Percentiles rank a stretch among this genome's conserved stretches.
phyloP scores from a whole-genome alignment of 2,797 vertebrate species.

The Heterohyrax brucei region DNA sequence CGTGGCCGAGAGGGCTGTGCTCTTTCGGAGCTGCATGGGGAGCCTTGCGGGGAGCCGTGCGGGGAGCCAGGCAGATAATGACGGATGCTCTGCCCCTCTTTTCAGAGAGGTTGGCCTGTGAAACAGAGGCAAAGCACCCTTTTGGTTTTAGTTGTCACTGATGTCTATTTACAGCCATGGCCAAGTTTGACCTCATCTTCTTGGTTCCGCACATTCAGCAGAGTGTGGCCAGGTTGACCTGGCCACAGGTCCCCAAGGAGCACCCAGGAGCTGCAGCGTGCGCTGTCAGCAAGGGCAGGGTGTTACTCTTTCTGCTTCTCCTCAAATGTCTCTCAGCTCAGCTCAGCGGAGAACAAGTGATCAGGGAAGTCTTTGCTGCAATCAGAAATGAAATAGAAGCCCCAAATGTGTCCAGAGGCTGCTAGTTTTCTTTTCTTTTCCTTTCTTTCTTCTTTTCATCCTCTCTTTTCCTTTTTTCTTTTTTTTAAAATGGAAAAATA shows the following conservation, averaged over 20 bases:
- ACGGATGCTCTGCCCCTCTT: background rate
- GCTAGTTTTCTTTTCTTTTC: background rate
- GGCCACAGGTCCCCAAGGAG: slow-evolving; percentile 80
- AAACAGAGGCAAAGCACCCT: slow-evolving; percentile 58
- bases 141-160: slow-evolving; percentile 77
- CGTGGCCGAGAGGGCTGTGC: background rate
- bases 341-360: slow-evolving; percentile 50
- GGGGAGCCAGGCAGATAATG: background rate
- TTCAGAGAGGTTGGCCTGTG: slow-evolving; percentile 61
- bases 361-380: slow-evolving; percentile 20
- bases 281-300: slow-evolving; percentile 78
- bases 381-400: background rate
- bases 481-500: background rate
- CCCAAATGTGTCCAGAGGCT: background rate
- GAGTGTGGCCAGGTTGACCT: slow-evolving; percentile 72
- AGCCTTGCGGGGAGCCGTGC: too few species aligned
- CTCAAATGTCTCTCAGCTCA: slow-evolving; percentile 71
- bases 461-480: background rate
- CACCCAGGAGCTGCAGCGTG: slow-evolving; percentile 76
- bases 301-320: slow-evolving; percentile 43
- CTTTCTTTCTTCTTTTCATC: background rate
- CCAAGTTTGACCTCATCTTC: slow-evolving; percentile 84
- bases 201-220: slow-evolving; percentile 83
- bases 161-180: slow-evolving; percentile 82
- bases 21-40: background rate